Percentiles rank a stretch among this genome's conserved stretches.
phyloP scores from a whole-genome alignment of 2,888 invertebrate species.

The Galerucella nymphaeae region DNA sequence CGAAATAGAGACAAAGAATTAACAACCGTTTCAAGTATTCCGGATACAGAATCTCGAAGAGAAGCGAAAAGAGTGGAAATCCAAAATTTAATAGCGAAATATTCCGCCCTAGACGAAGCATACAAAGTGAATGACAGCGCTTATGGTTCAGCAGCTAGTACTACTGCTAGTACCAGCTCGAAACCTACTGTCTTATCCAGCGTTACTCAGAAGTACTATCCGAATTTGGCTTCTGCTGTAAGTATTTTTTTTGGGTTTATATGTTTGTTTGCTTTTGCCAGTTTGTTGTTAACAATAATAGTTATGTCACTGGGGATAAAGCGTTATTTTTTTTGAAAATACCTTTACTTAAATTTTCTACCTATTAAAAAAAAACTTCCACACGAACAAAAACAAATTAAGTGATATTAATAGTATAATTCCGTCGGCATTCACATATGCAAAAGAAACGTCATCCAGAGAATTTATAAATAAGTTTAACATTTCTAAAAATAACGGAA shows the following conservation, averaged over 20 bases:
- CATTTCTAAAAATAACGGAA: constrained; percentile 18
- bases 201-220: constrained; percentile 62
- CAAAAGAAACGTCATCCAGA: constrained; percentile 22
- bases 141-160: constrained; percentile 35
- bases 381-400: constrained; percentile 13
- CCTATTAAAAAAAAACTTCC: background rate
- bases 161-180: constrained; percentile 46
- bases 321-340: background rate
- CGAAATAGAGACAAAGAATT: constrained; percentile 65
- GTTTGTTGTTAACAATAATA: constrained; percentile 47
- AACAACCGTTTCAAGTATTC: constrained; percentile 61
- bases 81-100: constrained; percentile 84
- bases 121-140: constrained; percentile 65
- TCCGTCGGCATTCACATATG: constrained; percentile 7
- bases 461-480: constrained; percentile 15
- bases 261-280: constrained; percentile 25
- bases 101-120: constrained; percentile 81
- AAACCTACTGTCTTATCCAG: constrained; percentile 62
- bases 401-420: constrained; percentile 19
- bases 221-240: constrained; percentile 61
- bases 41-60: constrained; percentile 74
- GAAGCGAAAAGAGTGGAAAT: constrained; percentile 87
- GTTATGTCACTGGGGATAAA: no score
- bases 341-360: background rate
- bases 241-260: constrained; percentile 53